Evolutionary conservation across 2,888 invertebrate species (phyloP).

Genomic region (Harpagoxenus sublaevis): DNA sequence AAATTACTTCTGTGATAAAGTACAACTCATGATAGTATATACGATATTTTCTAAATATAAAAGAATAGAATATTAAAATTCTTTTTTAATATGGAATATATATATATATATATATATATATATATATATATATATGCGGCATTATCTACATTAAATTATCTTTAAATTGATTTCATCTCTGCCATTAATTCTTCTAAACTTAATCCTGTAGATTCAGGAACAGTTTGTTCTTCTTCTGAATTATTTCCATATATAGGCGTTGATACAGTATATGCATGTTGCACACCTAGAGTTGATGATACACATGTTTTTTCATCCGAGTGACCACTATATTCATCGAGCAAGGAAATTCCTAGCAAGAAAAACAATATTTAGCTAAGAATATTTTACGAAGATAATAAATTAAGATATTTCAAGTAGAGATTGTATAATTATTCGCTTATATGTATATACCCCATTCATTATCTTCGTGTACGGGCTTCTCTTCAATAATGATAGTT

Average conservation of each 20-base stretch:
- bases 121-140: too few relatives aligned
- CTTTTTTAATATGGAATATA: conserved; percentile 44
- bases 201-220: conserved; percentile 87
- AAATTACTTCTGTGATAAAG: neutral
- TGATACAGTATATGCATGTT: conserved; percentile 90
- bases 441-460: conserved; percentile 91
- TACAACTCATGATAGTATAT: neutral
- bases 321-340: conserved; percentile 89
- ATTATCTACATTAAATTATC: conserved; percentile 9
- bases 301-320: conserved; percentile 57
- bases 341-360: conserved; percentile 88
- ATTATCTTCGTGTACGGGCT: conserved; percentile 94
- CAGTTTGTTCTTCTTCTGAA: conserved; percentile 17
- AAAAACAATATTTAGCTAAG: conserved; percentile 11
- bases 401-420: neutral
- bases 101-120: too few relatives aligned
- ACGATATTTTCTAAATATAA: neutral
- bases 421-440: neutral
- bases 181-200: conserved; percentile 97
- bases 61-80: neutral
- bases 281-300: conserved; percentile 86
- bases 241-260: conserved; percentile 1
- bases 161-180: conserved; percentile 95
- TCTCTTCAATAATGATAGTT: conserved; percentile 84
- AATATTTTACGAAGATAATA: neutral